These are phyloP conservation scores for Unio pictorum DNA, from an alignment of 2,888 invertebrate genomes.

Conservation along the genomic window DNA sequence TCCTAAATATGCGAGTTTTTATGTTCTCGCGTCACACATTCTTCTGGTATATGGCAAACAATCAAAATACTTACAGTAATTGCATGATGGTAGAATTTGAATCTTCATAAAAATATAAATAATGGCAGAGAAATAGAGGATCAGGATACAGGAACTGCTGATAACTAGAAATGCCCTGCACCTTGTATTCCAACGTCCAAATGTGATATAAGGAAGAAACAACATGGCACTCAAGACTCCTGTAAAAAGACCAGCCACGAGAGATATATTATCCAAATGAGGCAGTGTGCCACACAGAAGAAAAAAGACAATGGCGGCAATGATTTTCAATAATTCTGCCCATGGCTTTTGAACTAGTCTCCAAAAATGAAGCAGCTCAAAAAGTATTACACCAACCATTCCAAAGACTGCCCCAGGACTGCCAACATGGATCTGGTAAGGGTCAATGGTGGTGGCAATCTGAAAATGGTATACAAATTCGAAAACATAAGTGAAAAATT, in stretches of 20 bases:
- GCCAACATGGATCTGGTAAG: constrained; percentile 51
- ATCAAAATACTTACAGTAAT: constrained; percentile 39
- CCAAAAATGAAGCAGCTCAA: constrained; percentile 61
- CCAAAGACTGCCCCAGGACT: constrained; percentile 52
- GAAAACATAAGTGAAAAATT: background rate
- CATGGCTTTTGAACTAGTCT: constrained; percentile 37
- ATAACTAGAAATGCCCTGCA: constrained; percentile 33
- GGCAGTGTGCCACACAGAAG: constrained; percentile 51
- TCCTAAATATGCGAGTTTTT: background rate
- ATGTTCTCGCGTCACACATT: constrained; percentile 35
- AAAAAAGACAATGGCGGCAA: constrained; percentile 26
- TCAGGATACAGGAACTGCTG: constrained; percentile 24
- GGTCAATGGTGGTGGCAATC: constrained; percentile 46
- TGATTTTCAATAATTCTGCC: constrained; percentile 41
- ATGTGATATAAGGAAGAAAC: constrained; percentile 58
- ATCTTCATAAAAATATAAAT: constrained; percentile 40
- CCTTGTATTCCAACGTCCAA: constrained; percentile 37
- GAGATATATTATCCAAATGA: constrained; percentile 46
- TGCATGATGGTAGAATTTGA: constrained; percentile 39
- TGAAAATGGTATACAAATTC: constrained; percentile 23
- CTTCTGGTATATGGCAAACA: constrained; percentile 48
- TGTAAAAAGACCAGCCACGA: constrained; percentile 46
- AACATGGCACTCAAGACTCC: constrained; percentile 49
- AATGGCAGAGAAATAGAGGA: constrained; percentile 26
- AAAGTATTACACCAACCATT: constrained; percentile 46